These are phyloP conservation scores for Holothuria scabra DNA, from an alignment of 53 echinoderm and acorn worm species.

Conservation along the genomic window DNA sequence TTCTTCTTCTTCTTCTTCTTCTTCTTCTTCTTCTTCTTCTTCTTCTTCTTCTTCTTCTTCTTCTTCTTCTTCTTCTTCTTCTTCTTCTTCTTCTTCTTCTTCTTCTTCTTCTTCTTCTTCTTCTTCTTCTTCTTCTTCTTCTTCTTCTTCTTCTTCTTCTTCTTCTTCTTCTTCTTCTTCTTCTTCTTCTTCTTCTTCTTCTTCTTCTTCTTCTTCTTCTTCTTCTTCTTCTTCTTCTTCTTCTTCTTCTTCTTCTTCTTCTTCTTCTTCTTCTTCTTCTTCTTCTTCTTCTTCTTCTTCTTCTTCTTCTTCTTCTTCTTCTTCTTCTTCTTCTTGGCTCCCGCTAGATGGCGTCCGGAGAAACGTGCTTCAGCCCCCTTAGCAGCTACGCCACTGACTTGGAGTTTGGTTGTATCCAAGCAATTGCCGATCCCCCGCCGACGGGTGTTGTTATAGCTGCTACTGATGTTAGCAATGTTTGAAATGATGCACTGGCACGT, in stretches of 20 bases:
- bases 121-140: constrained; percentile 18
- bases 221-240: constrained; percentile 25
- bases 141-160: constrained; percentile 20
- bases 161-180: constrained; percentile 35
- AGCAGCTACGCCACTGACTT: neutral
- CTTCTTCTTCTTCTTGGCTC: neutral
- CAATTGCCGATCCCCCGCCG: too few relatives aligned
- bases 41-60: neutral
- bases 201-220: constrained; percentile 37
- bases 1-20: constrained; percentile 37
- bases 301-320: constrained; percentile 20
- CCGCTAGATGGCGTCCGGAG: neutral
- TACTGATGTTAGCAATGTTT: too few relatives aligned
- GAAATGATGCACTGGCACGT: too few relatives aligned
- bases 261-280: constrained; percentile 11
- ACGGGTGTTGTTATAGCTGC: too few relatives aligned
- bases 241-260: constrained; percentile 43
- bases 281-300: constrained; percentile 7
- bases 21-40: constrained; percentile 22
- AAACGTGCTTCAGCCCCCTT: neutral
- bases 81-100: constrained; percentile 9
- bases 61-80: neutral
- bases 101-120: constrained; percentile 36
- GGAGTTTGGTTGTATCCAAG: too few relatives aligned
- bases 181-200: constrained; percentile 25